Percentiles rank a stretch among this genome's conserved stretches.
phyloP scores from a whole-genome alignment of 2,888 invertebrate genomes.

The Noctua fimbriata region DNA sequence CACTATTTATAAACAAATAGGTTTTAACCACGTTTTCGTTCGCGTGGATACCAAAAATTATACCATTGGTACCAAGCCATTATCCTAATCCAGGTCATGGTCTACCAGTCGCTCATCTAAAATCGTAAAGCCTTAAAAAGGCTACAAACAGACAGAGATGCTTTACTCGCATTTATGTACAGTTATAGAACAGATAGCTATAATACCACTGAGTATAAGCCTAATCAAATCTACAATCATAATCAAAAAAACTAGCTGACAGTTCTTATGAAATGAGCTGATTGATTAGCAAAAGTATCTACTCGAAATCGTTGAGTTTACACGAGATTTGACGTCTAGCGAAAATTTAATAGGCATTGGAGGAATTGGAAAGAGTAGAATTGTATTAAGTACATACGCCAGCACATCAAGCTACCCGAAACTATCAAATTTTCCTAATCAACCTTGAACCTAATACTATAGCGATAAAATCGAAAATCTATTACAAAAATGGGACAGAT shows the following conservation, averaged over 20 bases:
- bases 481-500: no score
- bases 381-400: background rate
- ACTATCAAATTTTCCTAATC: no score
- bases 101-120: no score
- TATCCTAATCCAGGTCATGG: no score
- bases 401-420: no score
- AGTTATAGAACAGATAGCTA: background rate
- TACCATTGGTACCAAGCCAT: no score
- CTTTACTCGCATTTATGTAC: background rate
- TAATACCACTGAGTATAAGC: background rate
- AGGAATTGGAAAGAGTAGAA: background rate
- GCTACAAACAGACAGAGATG: background rate
- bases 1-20: no score
- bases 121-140: no score
- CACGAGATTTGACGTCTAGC: background rate
- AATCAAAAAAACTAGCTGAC: background rate
- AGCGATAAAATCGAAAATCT: no score
- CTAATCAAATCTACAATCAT: background rate
- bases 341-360: background rate
- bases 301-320: background rate
- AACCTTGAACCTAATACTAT: no score
- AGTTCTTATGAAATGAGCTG: background rate
- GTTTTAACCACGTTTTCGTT: no score
- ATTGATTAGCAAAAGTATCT: background rate
- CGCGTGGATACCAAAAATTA: no score